These are phyloP conservation scores for Danio rerio DNA, from an alignment of 2,113 vertebrate genomes.

Conservation along the genomic window GRCz12tu NC_133195.1:21280501-21281000, in stretches of 20 bases:
- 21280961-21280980: slow-evolving; percentile 38
- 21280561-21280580: neutral
- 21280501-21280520: too few relatives aligned
- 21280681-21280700: neutral
- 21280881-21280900: neutral
- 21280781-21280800: slow-evolving; percentile 6
- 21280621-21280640: neutral
- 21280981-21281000: slow-evolving; percentile 45
- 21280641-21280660: neutral
- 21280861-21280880: slow-evolving; percentile 6
- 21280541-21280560: too few relatives aligned
- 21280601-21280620: neutral
- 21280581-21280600: neutral
- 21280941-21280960: slow-evolving; percentile 32
- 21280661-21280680: neutral
- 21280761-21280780: neutral
- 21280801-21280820: slow-evolving; percentile 1
- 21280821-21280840: neutral
- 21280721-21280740: neutral
- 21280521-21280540: too few relatives aligned
- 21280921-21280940: slow-evolving; percentile 20
- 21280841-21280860: neutral
- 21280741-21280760: neutral
- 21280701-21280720: neutral
- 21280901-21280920: slow-evolving; percentile 46